phyloP scores from a whole-genome alignment of 2,113 vertebrate species.

The Beaufortia kweichowensis region DNA sequence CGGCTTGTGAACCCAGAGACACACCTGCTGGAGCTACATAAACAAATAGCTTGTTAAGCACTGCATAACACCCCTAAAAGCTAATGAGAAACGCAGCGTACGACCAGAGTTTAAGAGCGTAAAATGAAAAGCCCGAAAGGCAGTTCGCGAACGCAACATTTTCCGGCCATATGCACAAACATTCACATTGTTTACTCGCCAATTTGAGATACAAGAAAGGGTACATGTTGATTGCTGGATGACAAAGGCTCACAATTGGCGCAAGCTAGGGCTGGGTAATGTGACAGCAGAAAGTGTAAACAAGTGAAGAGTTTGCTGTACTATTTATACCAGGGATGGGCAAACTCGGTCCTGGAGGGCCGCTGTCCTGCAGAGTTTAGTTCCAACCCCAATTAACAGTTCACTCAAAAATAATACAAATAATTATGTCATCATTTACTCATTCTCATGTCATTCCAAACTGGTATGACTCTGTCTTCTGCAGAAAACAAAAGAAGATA shows the following conservation, averaged over 20 bases:
- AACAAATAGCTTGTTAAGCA: constrained; percentile 67
- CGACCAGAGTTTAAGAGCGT: constrained; percentile 51
- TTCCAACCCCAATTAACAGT: no score
- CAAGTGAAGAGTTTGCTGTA: no score
- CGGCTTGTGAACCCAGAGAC: constrained; percentile 62
- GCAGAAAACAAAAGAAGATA: no score
- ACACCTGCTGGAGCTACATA: constrained; percentile 69
- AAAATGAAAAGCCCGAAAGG: constrained; percentile 37
- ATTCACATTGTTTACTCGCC: background rate
- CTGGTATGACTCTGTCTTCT: no score
- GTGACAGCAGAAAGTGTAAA: no score
- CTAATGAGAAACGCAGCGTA: constrained; percentile 62
- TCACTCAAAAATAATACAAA: no score
- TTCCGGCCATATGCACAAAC: background rate
- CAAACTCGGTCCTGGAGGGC: no score
- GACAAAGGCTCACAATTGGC: background rate
- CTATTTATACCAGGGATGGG: no score
- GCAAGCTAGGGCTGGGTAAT: no score
- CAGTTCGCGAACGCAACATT: background rate
- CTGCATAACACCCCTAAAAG: constrained; percentile 55
- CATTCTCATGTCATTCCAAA: no score
- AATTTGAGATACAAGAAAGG: background rate
- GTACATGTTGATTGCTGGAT: background rate
- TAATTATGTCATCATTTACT: no score
- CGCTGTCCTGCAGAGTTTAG: no score